Evolutionary conservation across 2,113 vertebrate species (phyloP).

Genomic region (Callipepla squamata): DNA sequence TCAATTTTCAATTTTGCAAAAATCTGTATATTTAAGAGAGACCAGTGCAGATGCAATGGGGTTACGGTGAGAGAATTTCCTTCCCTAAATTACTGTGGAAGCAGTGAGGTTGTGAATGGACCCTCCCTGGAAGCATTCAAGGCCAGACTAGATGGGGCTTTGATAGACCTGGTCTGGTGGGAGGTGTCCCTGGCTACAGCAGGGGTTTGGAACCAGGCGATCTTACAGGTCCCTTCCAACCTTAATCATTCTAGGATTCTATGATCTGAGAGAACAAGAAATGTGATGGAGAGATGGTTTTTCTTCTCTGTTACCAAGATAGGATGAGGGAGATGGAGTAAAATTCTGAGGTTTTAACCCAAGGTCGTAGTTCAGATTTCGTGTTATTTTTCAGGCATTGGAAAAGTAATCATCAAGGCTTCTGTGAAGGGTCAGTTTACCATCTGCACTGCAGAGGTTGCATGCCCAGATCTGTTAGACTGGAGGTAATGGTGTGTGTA

Average conservation of each 20-base stretch:
- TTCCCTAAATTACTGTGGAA: not conserved
- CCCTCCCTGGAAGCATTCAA: no score
- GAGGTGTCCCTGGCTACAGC: no score
- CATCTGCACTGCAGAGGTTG: fast-evolving
- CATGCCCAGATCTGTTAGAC: fast-evolving
- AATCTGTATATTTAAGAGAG: not conserved
- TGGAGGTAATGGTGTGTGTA: not conserved
- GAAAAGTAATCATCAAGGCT: fast-evolving
- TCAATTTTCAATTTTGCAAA: not conserved
- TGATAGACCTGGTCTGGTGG: no score
- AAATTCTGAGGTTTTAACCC: not conserved
- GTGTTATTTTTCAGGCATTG: not conserved
- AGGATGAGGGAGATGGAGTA: not conserved
- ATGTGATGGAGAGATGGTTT: not conserved
- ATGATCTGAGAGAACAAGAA: not conserved
- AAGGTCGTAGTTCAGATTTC: not conserved
- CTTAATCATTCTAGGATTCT: no score
- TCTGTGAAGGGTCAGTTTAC: fast-evolving
- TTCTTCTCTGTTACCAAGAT: not conserved
- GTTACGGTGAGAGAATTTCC: not conserved
- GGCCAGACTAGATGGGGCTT: no score
- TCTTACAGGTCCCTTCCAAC: no score
- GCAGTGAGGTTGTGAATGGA: no score
- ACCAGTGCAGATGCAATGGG: fast-evolving
- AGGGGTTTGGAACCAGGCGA: no score